Evolutionary conservation across 2,888 invertebrate species (phyloP), one percentile per base, ranked within the genome.

Genomic region (Dichetophora obliterata): DNA sequence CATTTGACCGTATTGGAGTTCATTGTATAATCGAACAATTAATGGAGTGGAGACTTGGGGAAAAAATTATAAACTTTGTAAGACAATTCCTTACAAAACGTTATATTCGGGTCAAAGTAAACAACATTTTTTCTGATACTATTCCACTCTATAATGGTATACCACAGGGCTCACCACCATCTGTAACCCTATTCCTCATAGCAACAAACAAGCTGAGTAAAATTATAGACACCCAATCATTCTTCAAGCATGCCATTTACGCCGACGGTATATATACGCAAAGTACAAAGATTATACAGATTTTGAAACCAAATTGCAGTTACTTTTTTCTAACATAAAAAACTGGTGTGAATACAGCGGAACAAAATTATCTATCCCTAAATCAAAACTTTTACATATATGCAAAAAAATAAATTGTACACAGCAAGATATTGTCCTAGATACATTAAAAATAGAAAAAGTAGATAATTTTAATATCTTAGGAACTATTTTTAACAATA

Each of bases 191-290:
- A 2, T 69, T 75, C 19, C 31, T 75, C 50, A 75, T 69, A 22
- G 48, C 69, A 11, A 57, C 68, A n/a, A 59, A 75, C 0, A 34
- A 57, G 3, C 19, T 69, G 4, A 75, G 50, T 54, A 57, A 43
- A 59, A 16, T 75, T 68, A n/a, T n/a, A n/a, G n/a, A n/a, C n/a
- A n/a, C n/a, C 0, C 50, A 66, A 14, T 8, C 0, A 8, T 54
- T 48, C 57, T 31, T 75, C 9, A 14, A 75, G 50, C 65, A 75
- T 22, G 19, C 14, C n/a, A 5, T 74, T 24, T 74, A 74, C 65
- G 63, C 74, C 1, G 65, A 74, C n/a, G 65, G 48, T 74, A 48
- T 59, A 8, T 37, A 5, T 34, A 5, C 5, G 5, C 8, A 24
- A 59, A 59, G 11, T 1, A 24, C 14, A 59, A 59, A 59, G 4